phyloP scores from a whole-genome alignment of 2,797 vertebrate genomes.

The Typhlichthys eigenmanni region DNA sequence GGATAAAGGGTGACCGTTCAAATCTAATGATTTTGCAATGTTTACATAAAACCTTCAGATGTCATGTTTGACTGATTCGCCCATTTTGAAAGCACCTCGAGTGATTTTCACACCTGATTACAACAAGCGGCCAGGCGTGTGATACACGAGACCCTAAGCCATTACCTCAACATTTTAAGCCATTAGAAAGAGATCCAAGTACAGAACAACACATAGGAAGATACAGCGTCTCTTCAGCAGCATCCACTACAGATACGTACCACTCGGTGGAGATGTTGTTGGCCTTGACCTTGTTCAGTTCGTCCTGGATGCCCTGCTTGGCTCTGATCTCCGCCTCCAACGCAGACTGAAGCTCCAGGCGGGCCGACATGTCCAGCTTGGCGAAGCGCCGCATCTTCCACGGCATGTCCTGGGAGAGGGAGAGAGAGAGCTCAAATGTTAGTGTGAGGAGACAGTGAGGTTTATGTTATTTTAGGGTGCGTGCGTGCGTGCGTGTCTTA shows the following conservation, averaged over 20 bases:
- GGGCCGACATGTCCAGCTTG: conserved; percentile 98
- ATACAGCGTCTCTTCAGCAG: too few relatives aligned
- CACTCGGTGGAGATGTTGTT: conserved; percentile 93
- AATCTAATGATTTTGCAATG: too few relatives aligned
- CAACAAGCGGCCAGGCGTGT: too few relatives aligned
- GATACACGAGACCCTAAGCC: too few relatives aligned
- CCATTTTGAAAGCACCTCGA: too few relatives aligned
- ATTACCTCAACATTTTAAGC: too few relatives aligned
- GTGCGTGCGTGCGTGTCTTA: conserved; percentile 63
- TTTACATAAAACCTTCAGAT: too few relatives aligned
- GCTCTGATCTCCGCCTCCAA: conserved; percentile 96
- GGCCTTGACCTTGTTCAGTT: conserved; percentile 95
- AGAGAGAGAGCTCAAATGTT: neutral
- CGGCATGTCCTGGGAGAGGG: conserved; percentile 88
- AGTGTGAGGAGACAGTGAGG: neutral
- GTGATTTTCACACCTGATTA: too few relatives aligned
- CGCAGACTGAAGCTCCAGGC: conserved; percentile 95
- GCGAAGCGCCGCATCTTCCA: conserved; percentile 99
- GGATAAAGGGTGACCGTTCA: too few relatives aligned
- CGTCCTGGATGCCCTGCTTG: conserved; percentile 95
- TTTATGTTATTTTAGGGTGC: neutral
- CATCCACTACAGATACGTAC: conserved; percentile 65
- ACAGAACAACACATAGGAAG: too few relatives aligned
- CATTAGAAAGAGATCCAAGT: too few relatives aligned
- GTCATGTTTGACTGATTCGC: too few relatives aligned